Conservation (phyloP, 2,113 vertebrate genomes). For the Chrysochloris asiatica region DNA sequence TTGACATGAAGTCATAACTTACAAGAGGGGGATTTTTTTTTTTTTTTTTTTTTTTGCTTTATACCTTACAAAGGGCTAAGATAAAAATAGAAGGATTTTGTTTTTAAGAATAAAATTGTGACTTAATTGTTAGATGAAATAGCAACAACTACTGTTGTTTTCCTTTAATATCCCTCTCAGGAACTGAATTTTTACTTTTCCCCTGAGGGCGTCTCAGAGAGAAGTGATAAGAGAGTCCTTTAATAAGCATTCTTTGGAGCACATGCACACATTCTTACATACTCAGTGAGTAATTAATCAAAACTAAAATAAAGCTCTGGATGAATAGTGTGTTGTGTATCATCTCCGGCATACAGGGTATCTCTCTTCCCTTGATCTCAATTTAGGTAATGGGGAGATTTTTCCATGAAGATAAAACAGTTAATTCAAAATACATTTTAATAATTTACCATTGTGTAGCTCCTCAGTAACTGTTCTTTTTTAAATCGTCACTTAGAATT, state of each 20-base stretch:
- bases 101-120: constrained; percentile 11
- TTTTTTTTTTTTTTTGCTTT: not conserved
- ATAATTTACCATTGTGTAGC: not conserved
- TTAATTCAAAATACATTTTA: constrained; percentile 42
- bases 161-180: constrained; percentile 15
- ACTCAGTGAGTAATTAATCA: constrained; percentile 66
- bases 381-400: constrained; percentile 29
- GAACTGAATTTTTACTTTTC: constrained; percentile 24
- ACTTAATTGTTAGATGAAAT: not conserved
- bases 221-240: constrained; percentile 28
- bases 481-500: constrained; percentile 45
- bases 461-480: constrained; percentile 24
- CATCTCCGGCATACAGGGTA: not conserved
- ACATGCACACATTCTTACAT: not conserved
- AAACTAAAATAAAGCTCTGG: constrained; percentile 47
- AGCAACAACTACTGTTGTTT: not conserved
- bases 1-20: constrained; percentile 4
- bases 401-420: constrained; percentile 13
- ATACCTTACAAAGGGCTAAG: not conserved
- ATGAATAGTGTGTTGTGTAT: not conserved
- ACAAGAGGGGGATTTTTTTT: too few relatives aligned
- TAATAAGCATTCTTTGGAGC: not conserved
- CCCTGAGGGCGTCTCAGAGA: constrained; percentile 17
- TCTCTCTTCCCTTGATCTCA: constrained; percentile 14
- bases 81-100: not conserved